Evolutionary conservation across 1,140 invertebrate species (phyloP).

Genomic region (Aphelinus atriplicis): DNA sequence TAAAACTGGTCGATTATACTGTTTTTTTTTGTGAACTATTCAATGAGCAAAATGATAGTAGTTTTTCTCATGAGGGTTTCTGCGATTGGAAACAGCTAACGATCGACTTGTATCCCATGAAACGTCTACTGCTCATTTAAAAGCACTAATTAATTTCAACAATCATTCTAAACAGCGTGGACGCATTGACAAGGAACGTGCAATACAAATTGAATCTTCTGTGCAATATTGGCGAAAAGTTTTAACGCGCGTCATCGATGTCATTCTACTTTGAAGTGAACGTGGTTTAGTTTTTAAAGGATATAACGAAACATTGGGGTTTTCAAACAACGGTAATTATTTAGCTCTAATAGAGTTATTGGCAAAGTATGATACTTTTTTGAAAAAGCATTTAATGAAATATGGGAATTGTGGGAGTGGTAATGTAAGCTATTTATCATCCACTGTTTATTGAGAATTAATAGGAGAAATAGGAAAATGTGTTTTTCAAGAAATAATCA

Average conservation of each 20-base stretch:
- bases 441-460: neutral
- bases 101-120: neutral
- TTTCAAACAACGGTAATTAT: neutral
- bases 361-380: constrained; percentile 9
- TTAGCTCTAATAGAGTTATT: neutral
- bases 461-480: neutral
- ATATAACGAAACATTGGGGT: neutral
- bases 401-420: neutral
- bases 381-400: constrained; percentile 9
- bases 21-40: constrained; percentile 6
- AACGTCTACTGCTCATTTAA: neutral
- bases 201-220: neutral
- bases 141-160: too few relatives aligned
- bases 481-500: neutral
- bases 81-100: constrained; percentile 12
- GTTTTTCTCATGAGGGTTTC: neutral
- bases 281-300: constrained; percentile 21
- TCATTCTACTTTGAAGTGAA: constrained; percentile 15
- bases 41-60: neutral
- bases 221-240: constrained; percentile 1
- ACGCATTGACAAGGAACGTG: neutral
- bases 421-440: neutral
- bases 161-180: neutral
- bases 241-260: constrained; percentile 1
- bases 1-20: neutral